phyloP scores from a whole-genome alignment of 2,888 invertebrate genomes.

The Caenorhabditis sp. region DNA sequence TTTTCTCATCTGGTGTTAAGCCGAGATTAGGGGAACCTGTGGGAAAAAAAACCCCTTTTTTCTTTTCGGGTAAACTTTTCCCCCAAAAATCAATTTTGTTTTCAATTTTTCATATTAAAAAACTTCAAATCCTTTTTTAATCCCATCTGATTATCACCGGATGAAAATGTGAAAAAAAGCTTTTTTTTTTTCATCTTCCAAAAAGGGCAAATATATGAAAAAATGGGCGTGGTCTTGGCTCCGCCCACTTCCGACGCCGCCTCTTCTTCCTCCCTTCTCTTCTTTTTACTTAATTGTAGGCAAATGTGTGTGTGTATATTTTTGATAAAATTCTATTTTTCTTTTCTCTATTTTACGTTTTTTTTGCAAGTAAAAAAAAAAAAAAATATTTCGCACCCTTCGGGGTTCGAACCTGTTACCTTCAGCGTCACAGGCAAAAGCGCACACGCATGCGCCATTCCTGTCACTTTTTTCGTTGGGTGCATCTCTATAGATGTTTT shows the following conservation, averaged over 20 bases:
- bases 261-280: constrained; percentile 5
- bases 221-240: neutral
- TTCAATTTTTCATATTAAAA: too few relatives aligned
- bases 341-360: neutral
- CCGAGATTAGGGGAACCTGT: too few relatives aligned
- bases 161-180: too few relatives aligned
- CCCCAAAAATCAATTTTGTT: too few relatives aligned
- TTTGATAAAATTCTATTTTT: neutral
- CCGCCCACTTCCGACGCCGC: constrained; percentile 3
- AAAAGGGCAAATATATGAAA: neutral
- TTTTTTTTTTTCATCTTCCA: neutral
- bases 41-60: too few relatives aligned
- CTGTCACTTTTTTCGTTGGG: too few relatives aligned
- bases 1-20: too few relatives aligned
- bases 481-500: neutral
- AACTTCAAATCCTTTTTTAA: neutral
- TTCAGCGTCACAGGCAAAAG: too few relatives aligned
- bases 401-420: too few relatives aligned
- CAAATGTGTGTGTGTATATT: neutral
- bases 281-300: constrained; percentile 6
- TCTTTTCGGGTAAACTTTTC: too few relatives aligned
- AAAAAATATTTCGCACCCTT: too few relatives aligned
- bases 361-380: neutral
- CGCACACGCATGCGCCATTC: too few relatives aligned
- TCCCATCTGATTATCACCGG: neutral